Evolutionary conservation across 2,797 vertebrate species (phyloP), one percentile per base, ranked within the genome.

Genomic region (Euthynnus affinis): DNA sequence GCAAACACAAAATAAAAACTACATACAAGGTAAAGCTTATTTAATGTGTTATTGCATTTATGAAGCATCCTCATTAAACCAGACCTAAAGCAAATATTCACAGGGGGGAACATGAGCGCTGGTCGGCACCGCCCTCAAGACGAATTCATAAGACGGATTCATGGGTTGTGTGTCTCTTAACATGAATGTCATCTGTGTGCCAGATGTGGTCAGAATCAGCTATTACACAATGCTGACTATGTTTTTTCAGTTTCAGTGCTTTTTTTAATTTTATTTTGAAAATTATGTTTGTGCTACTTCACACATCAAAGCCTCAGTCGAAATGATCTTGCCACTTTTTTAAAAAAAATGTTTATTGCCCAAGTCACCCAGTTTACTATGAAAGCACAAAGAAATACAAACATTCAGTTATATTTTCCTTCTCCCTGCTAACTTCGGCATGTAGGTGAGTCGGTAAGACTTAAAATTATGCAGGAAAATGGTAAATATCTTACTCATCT

Each of bases 301-400:
- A 60, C 32, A 29, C 56, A 10, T 71, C 0, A 49, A 79, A 20
- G 20, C 66, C 62, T 73, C 29, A 27, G 23, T 73, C 42, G 51
- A 14, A 74, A 49, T 9, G 3, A 48, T 46, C 34, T 62, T 1
- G 0, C 9, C 17, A 13, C 18, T 17, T 49, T 49, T 44, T 55
- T 18, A 65, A 63, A n/a, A n/a, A n/a, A n/a, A n/a, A 63, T 46
- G 5, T 32, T n/a, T 52, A 2, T 76, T 15, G 13, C 67, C 51
- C 20, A 63, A 40, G 18, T 76, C 76, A 34, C 51, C 56, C 57
- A 58, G 69, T 88, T 89, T 66, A 81, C 74, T 65, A 71, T 76
- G 34, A 84, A 91, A 91, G 91, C 91, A 92, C 91, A 92, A 88
- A 73, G 18, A 65, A 62, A 70, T 40, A 48, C 34, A 68, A 58